These are phyloP conservation scores for Epinephelus fuscoguttatus DNA, from an alignment of 2,113 vertebrate species.

Conservation along the genomic window DNA sequence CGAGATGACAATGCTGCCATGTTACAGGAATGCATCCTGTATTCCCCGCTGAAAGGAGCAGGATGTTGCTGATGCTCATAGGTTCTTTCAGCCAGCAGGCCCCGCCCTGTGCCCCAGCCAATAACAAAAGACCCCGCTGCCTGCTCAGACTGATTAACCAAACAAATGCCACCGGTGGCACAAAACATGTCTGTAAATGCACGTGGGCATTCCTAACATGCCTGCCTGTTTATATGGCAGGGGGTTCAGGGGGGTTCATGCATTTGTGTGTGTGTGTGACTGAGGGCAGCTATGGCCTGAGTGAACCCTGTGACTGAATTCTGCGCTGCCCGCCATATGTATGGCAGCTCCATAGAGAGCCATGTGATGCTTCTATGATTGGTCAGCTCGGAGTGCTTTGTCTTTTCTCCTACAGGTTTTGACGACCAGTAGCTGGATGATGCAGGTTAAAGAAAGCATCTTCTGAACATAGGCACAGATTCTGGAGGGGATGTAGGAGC, in stretches of 20 bases:
- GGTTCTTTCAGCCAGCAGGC: constrained; percentile 76
- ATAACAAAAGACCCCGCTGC: constrained; percentile 76
- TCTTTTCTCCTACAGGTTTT: background rate
- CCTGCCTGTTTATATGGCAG: constrained; percentile 73
- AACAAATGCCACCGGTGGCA: constrained; percentile 78
- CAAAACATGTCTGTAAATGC: constrained; percentile 77
- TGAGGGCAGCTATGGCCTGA: constrained; percentile 47
- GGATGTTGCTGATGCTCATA: constrained; percentile 81
- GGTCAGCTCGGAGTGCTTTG: constrained; percentile 1
- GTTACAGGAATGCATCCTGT: constrained; percentile 65
- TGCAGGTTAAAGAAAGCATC: background rate
- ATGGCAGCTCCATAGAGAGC: background rate
- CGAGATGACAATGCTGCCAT: constrained; percentile 61
- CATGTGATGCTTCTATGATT: constrained; percentile 1
- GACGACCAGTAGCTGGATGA: background rate
- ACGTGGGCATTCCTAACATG: constrained; percentile 77
- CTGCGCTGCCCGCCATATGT: constrained; percentile 21
- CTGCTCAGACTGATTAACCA: constrained; percentile 70
- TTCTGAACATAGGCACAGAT: background rate
- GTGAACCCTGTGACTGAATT: constrained; percentile 57
- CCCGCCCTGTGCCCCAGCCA: constrained; percentile 66
- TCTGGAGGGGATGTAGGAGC: too few relatives aligned
- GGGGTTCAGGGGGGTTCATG: constrained; percentile 71
- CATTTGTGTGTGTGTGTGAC: constrained; percentile 43
- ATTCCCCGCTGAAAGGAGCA: constrained; percentile 66